Conservation (phyloP, 2,888 invertebrate genomes). For the Suillia variegata region DNA sequence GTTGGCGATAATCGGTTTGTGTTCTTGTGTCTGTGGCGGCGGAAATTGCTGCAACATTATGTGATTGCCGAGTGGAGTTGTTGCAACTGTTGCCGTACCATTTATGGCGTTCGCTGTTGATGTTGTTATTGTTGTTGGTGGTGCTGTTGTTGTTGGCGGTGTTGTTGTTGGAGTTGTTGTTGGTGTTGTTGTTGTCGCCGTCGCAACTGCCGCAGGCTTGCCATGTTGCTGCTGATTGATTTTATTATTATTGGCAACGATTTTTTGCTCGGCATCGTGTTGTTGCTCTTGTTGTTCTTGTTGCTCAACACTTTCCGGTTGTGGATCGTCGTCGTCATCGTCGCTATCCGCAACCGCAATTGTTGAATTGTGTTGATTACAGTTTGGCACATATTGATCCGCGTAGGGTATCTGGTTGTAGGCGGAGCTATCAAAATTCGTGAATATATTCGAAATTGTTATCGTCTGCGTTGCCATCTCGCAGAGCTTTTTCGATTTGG, state of each 20-base stretch:
- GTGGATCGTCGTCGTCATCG: too few relatives aligned
- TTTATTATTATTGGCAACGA: conserved; percentile 59
- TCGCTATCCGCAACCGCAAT: conserved; percentile 23
- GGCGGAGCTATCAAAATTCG: conserved; percentile 51
- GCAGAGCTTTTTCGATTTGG: conserved; percentile 55
- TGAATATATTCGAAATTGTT: conserved; percentile 57
- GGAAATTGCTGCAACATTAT: conserved; percentile 27
- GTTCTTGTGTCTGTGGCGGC: not conserved
- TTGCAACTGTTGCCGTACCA: conserved; percentile 6
- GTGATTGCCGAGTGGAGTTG: conserved; percentile 23
- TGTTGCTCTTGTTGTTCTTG: conserved; percentile 19
- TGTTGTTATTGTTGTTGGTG: conserved; percentile 19
- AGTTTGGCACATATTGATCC: conserved; percentile 61
- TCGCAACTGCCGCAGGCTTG: conserved; percentile 31
- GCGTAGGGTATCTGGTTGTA: conserved; percentile 57
- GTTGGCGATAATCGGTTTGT: conserved; percentile 2
- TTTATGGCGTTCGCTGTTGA: too few relatives aligned
- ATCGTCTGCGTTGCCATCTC: conserved; percentile 62
- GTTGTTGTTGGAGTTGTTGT: conserved; percentile 31
- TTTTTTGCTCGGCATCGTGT: conserved; percentile 33
- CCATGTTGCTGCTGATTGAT: conserved; percentile 55
- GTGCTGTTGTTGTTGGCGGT: conserved; percentile 28
- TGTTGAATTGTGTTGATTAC: conserved; percentile 21
- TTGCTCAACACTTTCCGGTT: conserved; percentile 28
- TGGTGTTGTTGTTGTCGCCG: conserved; percentile 25